Percentiles rank a stretch among this genome's conserved stretches.
Evolutionary conservation across 2,797 vertebrate genomes (phyloP).

Genomic region (Melanotaenia maccullochi): DNA sequence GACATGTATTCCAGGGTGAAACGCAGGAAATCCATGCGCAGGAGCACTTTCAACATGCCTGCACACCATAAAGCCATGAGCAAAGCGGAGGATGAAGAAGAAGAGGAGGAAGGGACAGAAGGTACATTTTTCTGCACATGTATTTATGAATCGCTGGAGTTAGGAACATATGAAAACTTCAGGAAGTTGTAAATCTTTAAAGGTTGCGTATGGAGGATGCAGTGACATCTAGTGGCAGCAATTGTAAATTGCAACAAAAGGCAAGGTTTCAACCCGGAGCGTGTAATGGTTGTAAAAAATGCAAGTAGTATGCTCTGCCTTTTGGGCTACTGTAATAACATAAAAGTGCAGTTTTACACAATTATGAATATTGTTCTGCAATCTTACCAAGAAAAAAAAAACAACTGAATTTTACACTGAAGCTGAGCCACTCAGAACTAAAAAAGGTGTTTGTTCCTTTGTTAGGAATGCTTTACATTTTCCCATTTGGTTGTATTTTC

Average conservation of each 20-base stretch:
- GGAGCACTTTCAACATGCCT: slow-evolving; percentile 93
- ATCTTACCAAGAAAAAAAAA: neutral
- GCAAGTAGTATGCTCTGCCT: neutral
- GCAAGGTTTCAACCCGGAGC: too few relatives aligned
- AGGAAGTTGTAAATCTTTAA: slow-evolving; percentile 1
- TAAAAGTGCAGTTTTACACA: neutral
- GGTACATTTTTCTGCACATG: slow-evolving; percentile 54
- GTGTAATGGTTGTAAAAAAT: neutral
- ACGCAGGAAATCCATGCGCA: slow-evolving; percentile 93
- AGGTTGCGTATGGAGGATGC: neutral
- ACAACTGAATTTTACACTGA: neutral
- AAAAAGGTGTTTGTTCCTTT: accelerated
- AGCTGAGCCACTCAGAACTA: neutral
- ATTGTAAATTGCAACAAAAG: neutral
- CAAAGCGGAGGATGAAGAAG: slow-evolving; percentile 87
- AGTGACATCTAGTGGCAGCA: neutral
- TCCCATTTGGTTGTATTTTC: neutral
- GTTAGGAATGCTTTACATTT: neutral
- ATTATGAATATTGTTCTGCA: neutral
- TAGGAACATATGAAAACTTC: neutral
- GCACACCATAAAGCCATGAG: slow-evolving; percentile 94
- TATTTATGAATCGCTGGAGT: slow-evolving; percentile 13
- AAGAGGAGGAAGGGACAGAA: slow-evolving; percentile 90
- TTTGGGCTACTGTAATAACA: neutral
- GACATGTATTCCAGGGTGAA: slow-evolving; percentile 99